These are phyloP conservation scores for Diadema setosum DNA, from an alignment of 35 echinoderm and acorn worm species.

Conservation along the genomic window DNA sequence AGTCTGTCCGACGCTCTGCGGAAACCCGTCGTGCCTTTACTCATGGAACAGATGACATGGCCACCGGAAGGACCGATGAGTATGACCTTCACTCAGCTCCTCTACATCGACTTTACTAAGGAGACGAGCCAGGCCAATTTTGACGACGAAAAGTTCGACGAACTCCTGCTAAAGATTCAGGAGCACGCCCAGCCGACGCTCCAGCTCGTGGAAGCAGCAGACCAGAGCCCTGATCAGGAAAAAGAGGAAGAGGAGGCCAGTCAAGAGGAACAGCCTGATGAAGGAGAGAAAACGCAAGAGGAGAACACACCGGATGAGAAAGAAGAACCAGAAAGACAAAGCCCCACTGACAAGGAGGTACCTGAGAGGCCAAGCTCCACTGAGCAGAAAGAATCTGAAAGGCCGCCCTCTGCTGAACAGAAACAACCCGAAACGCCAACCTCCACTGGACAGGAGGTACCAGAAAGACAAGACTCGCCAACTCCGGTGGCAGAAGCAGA, in stretches of 20 bases:
- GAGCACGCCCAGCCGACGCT: slow-evolving; percentile 30
- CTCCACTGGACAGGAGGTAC: too few relatives aligned
- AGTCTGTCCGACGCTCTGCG: slow-evolving; percentile 84
- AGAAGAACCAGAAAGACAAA: too few relatives aligned
- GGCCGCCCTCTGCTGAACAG: too few relatives aligned
- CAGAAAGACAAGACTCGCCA: too few relatives aligned
- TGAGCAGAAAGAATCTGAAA: too few relatives aligned
- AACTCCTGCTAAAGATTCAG: slow-evolving; percentile 63
- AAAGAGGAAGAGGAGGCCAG: background rate
- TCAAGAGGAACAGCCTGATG: background rate
- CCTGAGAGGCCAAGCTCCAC: too few relatives aligned
- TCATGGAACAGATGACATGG: slow-evolving; percentile 80
- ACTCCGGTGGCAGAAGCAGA: too few relatives aligned
- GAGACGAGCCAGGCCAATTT: slow-evolving; percentile 44
- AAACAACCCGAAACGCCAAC: too few relatives aligned
- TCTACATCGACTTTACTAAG: slow-evolving; percentile 90
- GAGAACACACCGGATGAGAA: too few relatives aligned
- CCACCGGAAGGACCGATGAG: slow-evolving; percentile 94
- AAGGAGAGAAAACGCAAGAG: too few relatives aligned
- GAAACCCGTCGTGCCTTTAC: slow-evolving; percentile 84
- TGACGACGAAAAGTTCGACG: slow-evolving; percentile 83
- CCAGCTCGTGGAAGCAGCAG: background rate
- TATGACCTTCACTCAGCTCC: slow-evolving; percentile 92
- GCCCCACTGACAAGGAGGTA: too few relatives aligned
- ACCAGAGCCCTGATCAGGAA: background rate